Percentiles rank a stretch among this genome's conserved stretches.
These are phyloP conservation scores for Stercorarius parasiticus DNA, from an alignment of 2,113 vertebrate genomes.

Conservation along the genomic window DNA sequence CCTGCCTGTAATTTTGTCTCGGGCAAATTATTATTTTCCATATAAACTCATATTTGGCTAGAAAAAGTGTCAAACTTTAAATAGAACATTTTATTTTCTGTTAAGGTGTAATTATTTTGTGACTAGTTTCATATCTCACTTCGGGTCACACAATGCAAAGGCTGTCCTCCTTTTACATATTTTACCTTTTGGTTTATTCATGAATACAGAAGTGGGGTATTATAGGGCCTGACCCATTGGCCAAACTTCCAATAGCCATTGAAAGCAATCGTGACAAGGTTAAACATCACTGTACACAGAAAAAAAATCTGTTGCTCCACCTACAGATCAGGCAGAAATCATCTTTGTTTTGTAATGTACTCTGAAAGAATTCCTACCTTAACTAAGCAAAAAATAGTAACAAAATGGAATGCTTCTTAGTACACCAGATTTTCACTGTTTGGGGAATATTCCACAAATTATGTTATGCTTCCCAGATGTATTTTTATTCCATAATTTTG, in stretches of 20 bases:
- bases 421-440: neutral
- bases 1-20: neutral
- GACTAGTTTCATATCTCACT: neutral
- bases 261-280: neutral
- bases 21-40: neutral
- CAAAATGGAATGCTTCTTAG: rapidly evolving
- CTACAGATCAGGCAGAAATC: neutral
- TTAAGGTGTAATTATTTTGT: neutral
- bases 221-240: neutral
- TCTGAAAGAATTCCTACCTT: neutral
- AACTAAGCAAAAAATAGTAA: neutral
- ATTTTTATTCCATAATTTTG: neutral
- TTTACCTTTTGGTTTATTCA: conserved; percentile 19
- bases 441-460: neutral
- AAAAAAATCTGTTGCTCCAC: neutral
- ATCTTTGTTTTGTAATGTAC: neutral
- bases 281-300: neutral
- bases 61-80: neutral
- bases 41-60: neutral
- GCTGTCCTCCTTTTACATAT: neutral
- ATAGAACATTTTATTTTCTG: neutral
- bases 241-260: neutral
- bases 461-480: neutral
- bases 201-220: neutral
- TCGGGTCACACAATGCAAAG: neutral